Percentiles rank a stretch among this genome's conserved stretches.
Evolutionary conservation across 2,797 vertebrate genomes (phyloP).

Genomic region (Anolis apletophallus): DNA sequence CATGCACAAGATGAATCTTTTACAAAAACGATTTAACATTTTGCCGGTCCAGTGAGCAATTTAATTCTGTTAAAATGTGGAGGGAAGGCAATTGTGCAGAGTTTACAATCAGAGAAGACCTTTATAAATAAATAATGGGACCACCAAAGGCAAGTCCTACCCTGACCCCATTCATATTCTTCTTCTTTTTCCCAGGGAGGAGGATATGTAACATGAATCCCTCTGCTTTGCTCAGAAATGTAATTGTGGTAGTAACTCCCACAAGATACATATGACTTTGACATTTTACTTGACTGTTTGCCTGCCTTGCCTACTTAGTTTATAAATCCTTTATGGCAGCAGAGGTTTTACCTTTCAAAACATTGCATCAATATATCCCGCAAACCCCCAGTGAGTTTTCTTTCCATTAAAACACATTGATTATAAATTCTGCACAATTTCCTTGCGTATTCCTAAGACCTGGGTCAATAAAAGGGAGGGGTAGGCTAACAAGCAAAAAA

Average conservation of each 20-base stretch:
- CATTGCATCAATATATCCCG: background rate
- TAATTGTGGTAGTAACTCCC: conserved; percentile 21
- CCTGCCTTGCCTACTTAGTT: background rate
- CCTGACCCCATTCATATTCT: conserved; percentile 1
- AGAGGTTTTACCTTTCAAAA: background rate
- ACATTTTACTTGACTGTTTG: conserved; percentile 28
- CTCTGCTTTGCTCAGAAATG: conserved; percentile 14
- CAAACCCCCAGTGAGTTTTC: background rate
- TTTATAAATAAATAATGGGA: conserved; percentile 53
- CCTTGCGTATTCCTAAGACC: too few species aligned
- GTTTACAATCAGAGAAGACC: conserved; percentile 4
- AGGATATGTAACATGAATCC: background rate
- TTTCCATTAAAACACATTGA: too few species aligned
- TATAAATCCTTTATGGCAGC: background rate
- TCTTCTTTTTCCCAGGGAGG: background rate
- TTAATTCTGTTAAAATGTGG: conserved; percentile 45
- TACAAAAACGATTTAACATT: conserved; percentile 59
- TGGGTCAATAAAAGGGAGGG: too few species aligned
- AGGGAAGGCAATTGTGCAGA: conserved; percentile 11
- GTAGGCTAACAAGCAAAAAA: too few species aligned
- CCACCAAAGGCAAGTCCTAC: background rate
- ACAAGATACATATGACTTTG: background rate
- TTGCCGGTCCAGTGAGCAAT: conserved; percentile 40
- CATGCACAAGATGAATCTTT: conserved; percentile 55
- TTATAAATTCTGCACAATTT: too few species aligned